Evolutionary conservation across 2,888 invertebrate genomes (phyloP).

Genomic region (Pachliopta kotzebuea): DNA sequence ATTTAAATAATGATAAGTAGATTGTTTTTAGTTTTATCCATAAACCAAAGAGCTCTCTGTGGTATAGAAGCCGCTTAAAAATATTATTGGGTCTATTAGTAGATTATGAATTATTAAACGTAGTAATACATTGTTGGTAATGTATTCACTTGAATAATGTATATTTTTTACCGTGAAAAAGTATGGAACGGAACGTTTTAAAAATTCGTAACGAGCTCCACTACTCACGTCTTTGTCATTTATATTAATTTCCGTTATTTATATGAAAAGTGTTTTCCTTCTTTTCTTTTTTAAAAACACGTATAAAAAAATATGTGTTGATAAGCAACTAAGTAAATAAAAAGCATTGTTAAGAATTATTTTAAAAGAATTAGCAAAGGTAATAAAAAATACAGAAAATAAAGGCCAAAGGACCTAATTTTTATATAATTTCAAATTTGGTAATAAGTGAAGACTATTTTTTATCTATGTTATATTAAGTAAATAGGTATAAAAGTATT

Average conservation of each 20-base stretch:
- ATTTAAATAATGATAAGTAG: not conserved
- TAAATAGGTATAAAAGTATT: too few species aligned
- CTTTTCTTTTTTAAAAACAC: too few species aligned
- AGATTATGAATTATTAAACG: not conserved
- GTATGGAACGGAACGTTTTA: not conserved
- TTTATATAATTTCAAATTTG: too few species aligned
- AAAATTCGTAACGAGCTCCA: not conserved
- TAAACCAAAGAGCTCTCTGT: not conserved
- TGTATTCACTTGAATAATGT: constrained; percentile 1
- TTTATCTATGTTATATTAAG: too few species aligned
- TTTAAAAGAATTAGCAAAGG: too few species aligned
- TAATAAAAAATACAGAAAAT: too few species aligned
- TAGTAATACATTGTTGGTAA: not conserved
- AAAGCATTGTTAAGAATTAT: too few species aligned
- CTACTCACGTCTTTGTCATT: constrained; percentile 6
- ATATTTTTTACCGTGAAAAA: not conserved
- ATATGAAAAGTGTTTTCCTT: not conserved
- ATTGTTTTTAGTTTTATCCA: not conserved
- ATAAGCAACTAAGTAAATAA: too few species aligned
- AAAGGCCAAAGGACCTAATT: too few species aligned
- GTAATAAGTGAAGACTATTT: too few species aligned
- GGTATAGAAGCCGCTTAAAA: not conserved
- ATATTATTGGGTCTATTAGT: not conserved
- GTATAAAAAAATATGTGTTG: too few species aligned
- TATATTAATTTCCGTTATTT: constrained; percentile 1